Conservation (phyloP, 1,140 invertebrate genomes). For the Hypothenemus hampei region DNA sequence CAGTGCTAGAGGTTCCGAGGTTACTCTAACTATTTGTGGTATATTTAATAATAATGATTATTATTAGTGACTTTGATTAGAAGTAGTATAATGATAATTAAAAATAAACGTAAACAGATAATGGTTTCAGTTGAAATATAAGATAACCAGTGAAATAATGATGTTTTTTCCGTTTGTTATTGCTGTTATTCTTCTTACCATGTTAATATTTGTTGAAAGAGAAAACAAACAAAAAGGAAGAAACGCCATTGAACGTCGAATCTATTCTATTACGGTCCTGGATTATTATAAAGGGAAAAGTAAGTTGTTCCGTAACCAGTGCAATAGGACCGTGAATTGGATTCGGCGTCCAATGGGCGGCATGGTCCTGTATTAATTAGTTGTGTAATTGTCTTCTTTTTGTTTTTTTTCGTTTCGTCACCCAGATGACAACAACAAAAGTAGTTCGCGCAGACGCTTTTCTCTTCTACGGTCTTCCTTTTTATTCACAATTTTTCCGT, state of each 20-base stretch:
- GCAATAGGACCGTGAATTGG: constrained; percentile 36
- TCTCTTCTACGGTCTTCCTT: constrained; percentile 36
- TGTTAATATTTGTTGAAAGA: no score
- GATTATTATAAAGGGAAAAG: no score
- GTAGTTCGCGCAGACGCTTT: constrained; percentile 43
- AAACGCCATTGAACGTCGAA: no score
- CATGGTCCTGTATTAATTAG: background rate
- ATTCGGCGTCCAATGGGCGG: background rate
- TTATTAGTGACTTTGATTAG: constrained; percentile 48
- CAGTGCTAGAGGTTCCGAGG: constrained; percentile 35
- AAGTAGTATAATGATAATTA: no score
- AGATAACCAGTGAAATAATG: no score
- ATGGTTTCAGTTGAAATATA: constrained; percentile 43
- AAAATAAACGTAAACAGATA: constrained; percentile 45
- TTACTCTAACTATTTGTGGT: constrained; percentile 49
- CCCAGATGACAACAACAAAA: no score
- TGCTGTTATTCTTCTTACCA: constrained; percentile 43
- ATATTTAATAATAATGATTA: no score
- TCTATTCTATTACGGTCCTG: no score
- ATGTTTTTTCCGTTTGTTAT: no score
- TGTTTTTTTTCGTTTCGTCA: constrained; percentile 37
- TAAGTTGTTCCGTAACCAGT: no score
- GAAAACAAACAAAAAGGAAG: no score
- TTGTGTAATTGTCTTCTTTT: background rate
- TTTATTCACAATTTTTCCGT: constrained; percentile 29